Conservation (phyloP, 2,797 vertebrate genomes). For the Gila robusta region DNA sequence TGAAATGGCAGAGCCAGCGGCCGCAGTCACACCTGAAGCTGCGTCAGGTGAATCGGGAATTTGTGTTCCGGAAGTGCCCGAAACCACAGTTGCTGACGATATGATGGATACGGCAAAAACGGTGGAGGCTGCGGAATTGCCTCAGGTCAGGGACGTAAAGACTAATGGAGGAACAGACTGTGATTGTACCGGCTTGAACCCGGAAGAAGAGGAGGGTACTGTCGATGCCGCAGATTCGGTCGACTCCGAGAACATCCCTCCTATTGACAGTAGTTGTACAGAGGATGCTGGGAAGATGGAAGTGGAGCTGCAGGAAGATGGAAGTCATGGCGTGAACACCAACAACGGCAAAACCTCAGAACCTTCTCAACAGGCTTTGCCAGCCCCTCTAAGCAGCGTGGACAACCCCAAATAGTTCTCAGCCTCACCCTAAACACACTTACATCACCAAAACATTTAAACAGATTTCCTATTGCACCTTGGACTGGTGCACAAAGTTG, state of each 20-base stretch:
- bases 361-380: slow-evolving; percentile 88
- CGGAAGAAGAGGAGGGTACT: slow-evolving; percentile 51
- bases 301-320: slow-evolving; percentile 79
- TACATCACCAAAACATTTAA: slow-evolving; percentile 74
- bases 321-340: slow-evolving; percentile 80
- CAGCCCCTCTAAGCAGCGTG: slow-evolving; percentile 89
- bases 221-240: slow-evolving; percentile 40
- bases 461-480: slow-evolving; percentile 86
- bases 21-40: slow-evolving; percentile 65
- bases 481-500: slow-evolving; percentile 92
- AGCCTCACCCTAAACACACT: slow-evolving; percentile 65
- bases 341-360: slow-evolving; percentile 86
- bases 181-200: slow-evolving; percentile 55
- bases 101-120: slow-evolving; percentile 1
- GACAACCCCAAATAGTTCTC: slow-evolving; percentile 92
- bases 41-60: slow-evolving; percentile 30
- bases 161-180: slow-evolving; percentile 55
- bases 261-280: slow-evolving; percentile 80
- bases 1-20: slow-evolving; percentile 75
- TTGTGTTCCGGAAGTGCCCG: slow-evolving; percentile 9
- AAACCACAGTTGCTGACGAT: slow-evolving; percentile 36
- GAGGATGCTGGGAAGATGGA: slow-evolving; percentile 78
- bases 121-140: slow-evolving; percentile 23
- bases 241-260: slow-evolving; percentile 78
- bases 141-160: slow-evolving; percentile 52